phyloP scores from a whole-genome alignment of 2,888 invertebrate species.

The Tiliacea aurago region DNA sequence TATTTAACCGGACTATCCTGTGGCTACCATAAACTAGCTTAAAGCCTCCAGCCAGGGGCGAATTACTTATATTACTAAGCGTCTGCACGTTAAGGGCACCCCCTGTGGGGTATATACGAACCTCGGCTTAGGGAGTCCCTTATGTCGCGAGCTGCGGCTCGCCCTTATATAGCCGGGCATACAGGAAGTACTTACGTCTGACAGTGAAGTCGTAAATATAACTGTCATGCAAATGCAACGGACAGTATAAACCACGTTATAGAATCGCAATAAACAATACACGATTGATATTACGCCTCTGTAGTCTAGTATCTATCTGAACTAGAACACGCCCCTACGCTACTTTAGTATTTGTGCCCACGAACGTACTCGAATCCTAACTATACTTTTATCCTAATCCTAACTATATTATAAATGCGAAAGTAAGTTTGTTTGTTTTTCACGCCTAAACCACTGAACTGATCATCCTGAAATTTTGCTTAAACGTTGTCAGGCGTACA shows the following conservation, averaged over 20 bases:
- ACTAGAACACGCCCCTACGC: background rate
- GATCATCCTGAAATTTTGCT: no score
- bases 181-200: background rate
- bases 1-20: no score
- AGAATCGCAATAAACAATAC: background rate
- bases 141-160: background rate
- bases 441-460: no score
- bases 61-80: no score
- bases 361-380: background rate
- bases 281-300: background rate
- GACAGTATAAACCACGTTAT: background rate
- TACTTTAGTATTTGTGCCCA: background rate
- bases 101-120: no score
- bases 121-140: background rate
- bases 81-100: no score
- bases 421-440: no score
- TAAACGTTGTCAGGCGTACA: no score
- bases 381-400: no score
- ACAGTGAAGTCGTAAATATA: background rate
- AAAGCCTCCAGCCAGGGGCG: no score
- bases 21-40: no score
- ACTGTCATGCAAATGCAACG: background rate
- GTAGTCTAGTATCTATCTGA: background rate
- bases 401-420: no score
- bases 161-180: background rate